Evolutionary conservation across 2,113 vertebrate species (phyloP).

Genomic region (Chinchilla lanigera): DNA sequence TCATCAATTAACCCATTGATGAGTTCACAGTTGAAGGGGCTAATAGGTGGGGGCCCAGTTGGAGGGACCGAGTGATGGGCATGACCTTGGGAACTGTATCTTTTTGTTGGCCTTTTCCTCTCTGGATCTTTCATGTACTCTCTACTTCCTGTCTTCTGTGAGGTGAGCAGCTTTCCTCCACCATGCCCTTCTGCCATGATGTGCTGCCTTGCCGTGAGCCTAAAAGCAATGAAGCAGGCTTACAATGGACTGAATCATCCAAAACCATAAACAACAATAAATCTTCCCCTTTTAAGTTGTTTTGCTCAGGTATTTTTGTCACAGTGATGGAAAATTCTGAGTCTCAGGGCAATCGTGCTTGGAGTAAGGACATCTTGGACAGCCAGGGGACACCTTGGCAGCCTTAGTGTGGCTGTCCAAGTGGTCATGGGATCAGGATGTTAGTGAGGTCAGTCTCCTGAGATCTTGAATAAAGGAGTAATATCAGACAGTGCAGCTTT

Average conservation of each 20-base stretch:
- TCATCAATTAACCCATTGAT: not conserved
- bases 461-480: not conserved
- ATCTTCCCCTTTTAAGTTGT: not conserved
- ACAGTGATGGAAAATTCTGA: not conserved
- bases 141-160: not conserved
- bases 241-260: not conserved
- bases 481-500: not conserved
- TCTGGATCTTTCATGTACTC: not conserved
- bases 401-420: not conserved
- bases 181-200: not conserved
- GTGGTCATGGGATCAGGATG: not conserved
- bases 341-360: not conserved
- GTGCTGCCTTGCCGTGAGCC: not conserved
- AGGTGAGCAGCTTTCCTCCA: not conserved
- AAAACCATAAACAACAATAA: not conserved
- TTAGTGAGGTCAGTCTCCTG: not conserved
- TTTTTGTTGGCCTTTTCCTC: not conserved
- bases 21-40: not conserved
- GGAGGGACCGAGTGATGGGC: not conserved
- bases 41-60: not conserved
- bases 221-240: not conserved
- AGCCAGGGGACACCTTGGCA: not conserved
- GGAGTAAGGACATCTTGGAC: not conserved
- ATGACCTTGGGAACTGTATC: not conserved
- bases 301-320: not conserved